These are phyloP conservation scores for Brachionus paranguensis DNA, from an alignment of 1,140 invertebrate genomes.

Conservation along the genomic window DNA sequence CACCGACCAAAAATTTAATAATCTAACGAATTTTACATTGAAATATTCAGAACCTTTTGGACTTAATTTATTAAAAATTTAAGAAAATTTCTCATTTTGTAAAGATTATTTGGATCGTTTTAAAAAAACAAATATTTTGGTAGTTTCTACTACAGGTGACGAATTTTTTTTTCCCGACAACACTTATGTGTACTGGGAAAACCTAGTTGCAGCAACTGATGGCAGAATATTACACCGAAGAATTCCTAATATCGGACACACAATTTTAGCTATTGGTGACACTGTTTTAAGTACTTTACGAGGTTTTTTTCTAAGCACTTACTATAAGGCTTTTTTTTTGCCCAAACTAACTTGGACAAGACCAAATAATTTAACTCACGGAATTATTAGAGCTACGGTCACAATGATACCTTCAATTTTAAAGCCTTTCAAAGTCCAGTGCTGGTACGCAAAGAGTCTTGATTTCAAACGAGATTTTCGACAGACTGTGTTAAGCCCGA, in stretches of 20 bases:
- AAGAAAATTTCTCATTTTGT: not conserved
- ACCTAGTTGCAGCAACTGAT: conserved; percentile 44
- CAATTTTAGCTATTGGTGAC: conserved; percentile 44
- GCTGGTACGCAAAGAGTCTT: not conserved
- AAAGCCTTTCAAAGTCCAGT: not conserved
- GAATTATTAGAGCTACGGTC: not conserved
- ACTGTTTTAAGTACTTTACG: conserved; percentile 44
- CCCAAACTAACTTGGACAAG: conserved; percentile 32
- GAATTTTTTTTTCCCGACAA: conserved; percentile 52
- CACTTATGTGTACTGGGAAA: conserved; percentile 47
- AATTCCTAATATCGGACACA: conserved; percentile 48
- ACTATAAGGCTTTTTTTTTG: conserved; percentile 23
- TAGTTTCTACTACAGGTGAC: conserved; percentile 47
- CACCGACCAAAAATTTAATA: too few species aligned
- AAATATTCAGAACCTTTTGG: too few species aligned
- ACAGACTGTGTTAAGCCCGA: not conserved
- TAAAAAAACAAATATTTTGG: conserved; percentile 45
- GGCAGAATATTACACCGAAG: not conserved
- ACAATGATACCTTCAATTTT: not conserved
- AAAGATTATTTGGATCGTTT: conserved; percentile 42
- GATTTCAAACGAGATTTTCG: conserved; percentile 13
- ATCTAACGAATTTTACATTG: too few species aligned
- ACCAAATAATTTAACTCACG: conserved; percentile 29
- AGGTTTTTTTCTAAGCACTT: conserved; percentile 44
- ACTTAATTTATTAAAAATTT: too few species aligned